Percentiles rank a stretch among this genome's conserved stretches.
Evolutionary conservation across 1,140 invertebrate species (phyloP).

Genomic region (Ephestia elutella): DNA sequence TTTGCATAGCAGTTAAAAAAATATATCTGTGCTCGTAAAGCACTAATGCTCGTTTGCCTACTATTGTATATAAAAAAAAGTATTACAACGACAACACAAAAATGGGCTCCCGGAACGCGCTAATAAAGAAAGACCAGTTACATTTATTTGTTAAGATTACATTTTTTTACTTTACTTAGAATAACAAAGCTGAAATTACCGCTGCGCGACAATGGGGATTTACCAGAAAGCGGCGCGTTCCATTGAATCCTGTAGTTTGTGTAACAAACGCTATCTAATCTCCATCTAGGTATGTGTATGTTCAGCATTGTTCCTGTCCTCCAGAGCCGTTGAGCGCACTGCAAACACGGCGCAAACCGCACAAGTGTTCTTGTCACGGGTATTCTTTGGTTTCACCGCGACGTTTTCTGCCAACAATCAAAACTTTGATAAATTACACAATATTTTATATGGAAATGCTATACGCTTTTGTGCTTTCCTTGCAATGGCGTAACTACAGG

Average conservation of each 20-base stretch:
- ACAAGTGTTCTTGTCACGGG: not conserved
- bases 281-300: not conserved
- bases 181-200: not conserved
- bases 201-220: not conserved
- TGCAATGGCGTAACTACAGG: no score
- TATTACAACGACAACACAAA: no score
- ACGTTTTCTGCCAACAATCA: not conserved
- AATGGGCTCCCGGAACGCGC: no score
- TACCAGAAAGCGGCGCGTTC: conserved; percentile 2
- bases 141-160: not conserved
- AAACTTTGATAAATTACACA: no score
- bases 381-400: not conserved
- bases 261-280: conserved; percentile 4
- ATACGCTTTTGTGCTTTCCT: no score
- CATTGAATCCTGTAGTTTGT: not conserved
- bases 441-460: no score
- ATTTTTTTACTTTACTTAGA: not conserved
- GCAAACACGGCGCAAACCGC: not conserved
- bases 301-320: not conserved
- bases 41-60: no score
- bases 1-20: no score
- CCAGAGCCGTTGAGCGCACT: not conserved
- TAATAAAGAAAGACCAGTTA: not conserved
- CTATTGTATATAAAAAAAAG: no score
- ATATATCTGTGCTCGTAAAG: no score